Percentiles rank a stretch among this genome's conserved stretches.
Conservation (phyloP, 1,140 invertebrate species). For the Parapsyche elsis region DNA sequence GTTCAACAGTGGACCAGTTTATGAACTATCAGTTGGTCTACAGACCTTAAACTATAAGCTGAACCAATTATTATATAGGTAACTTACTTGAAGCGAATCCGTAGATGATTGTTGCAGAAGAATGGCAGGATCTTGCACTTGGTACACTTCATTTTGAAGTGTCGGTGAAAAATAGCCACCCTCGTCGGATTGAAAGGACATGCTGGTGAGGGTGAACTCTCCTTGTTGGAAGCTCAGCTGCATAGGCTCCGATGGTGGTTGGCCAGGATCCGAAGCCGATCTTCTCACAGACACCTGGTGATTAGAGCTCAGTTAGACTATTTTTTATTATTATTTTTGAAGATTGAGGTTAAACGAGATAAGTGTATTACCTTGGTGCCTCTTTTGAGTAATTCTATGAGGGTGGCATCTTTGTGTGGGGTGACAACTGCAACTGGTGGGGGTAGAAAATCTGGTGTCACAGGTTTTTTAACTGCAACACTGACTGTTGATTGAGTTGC, state of each 20-base stretch:
- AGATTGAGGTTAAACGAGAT: neutral
- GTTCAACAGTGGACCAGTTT: too few relatives aligned
- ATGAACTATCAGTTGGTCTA: too few relatives aligned
- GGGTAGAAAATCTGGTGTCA: constrained; percentile 62
- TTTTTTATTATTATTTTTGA: neutral
- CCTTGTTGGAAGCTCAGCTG: constrained; percentile 70
- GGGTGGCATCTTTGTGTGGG: constrained; percentile 69
- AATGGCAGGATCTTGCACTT: constrained; percentile 76
- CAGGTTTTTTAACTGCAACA: constrained; percentile 63
- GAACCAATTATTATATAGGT: too few relatives aligned
- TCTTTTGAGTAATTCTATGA: constrained; percentile 73
- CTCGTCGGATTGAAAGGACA: constrained; percentile 74
- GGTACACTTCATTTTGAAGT: constrained; percentile 82
- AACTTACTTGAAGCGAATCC: constrained; percentile 55
- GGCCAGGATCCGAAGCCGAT: constrained; percentile 74
- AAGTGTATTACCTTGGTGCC: constrained; percentile 71
- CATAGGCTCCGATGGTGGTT: constrained; percentile 68
- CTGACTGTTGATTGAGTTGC: constrained; percentile 65
- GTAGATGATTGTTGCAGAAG: constrained; percentile 67
- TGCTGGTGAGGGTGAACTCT: constrained; percentile 73
- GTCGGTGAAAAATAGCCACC: constrained; percentile 79
- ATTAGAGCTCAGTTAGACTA: neutral
- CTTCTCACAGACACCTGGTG: constrained; percentile 61
- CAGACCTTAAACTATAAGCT: too few relatives aligned
- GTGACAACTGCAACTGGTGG: constrained; percentile 73